These are phyloP conservation scores for Achlya flavicornis DNA, from an alignment of 2,888 invertebrate species.

Conservation along the genomic window DNA sequence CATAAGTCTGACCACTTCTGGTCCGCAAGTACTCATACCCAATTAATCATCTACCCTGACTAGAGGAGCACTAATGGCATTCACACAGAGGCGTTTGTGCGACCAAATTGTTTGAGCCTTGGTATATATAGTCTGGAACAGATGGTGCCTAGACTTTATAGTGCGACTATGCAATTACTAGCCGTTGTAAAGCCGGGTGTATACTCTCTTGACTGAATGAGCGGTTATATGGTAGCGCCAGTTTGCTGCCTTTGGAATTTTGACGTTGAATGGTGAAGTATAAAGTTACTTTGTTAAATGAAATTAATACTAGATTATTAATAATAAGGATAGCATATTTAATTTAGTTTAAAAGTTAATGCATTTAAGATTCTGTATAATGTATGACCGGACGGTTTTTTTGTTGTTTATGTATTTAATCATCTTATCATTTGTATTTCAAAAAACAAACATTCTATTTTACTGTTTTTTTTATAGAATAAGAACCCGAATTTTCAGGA, in stretches of 20 bases:
- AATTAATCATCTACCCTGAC: neutral
- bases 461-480: neutral
- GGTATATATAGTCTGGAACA: constrained; percentile 17
- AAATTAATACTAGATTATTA: too few species aligned
- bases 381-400: too few species aligned
- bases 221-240: constrained; percentile 10
- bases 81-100: constrained; percentile 7
- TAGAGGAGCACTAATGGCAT: neutral
- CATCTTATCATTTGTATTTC: too few species aligned
- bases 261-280: neutral
- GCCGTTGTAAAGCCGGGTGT: constrained; percentile 21
- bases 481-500: neutral
- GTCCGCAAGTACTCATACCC: neutral
- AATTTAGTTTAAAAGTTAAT: too few species aligned
- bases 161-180: constrained; percentile 32
- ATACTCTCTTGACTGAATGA: constrained; percentile 25
- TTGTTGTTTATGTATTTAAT: too few species aligned
- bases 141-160: constrained; percentile 31
- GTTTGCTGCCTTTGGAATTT: constrained; percentile 17
- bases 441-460: too few species aligned
- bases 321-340: too few species aligned
- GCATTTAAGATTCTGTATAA: too few species aligned
- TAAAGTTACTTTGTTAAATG: neutral
- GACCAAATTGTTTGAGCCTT: constrained; percentile 2
- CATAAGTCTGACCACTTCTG: neutral